Conservation (phyloP, 2,888 invertebrate species). For the Aplocera efformata region DNA sequence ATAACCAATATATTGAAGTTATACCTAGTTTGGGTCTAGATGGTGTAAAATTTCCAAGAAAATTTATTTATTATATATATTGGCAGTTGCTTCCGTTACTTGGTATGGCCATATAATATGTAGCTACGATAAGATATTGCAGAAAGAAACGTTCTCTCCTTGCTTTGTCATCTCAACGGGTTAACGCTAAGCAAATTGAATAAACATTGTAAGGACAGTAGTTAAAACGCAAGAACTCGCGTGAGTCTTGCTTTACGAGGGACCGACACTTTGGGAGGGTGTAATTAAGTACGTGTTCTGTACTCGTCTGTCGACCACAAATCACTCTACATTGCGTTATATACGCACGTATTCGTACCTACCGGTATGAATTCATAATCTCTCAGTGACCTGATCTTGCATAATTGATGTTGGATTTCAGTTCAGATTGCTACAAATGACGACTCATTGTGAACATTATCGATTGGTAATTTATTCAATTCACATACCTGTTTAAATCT, state of each 20-base stretch:
- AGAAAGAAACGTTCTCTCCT: no score
- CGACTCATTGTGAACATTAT: neutral
- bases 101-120: no score
- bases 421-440: slow-evolving; percentile 5
- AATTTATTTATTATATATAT: no score
- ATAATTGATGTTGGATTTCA: slow-evolving; percentile 12
- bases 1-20: no score
- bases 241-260: slow-evolving; percentile 22
- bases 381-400: slow-evolving; percentile 17
- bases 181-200: slow-evolving; percentile 15
- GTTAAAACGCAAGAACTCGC: slow-evolving; percentile 19
- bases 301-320: slow-evolving; percentile 27
- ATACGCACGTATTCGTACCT: slow-evolving; percentile 10
- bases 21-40: no score
- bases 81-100: no score
- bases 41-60: no score
- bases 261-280: slow-evolving; percentile 24
- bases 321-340: slow-evolving; percentile 25
- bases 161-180: slow-evolving; percentile 2
- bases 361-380: slow-evolving; percentile 8
- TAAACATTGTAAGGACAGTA: slow-evolving; percentile 21
- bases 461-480: no score
- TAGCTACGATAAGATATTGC: no score
- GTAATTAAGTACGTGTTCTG: slow-evolving; percentile 31
- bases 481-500: no score